A percentile compares a stretch with the other conserved stretches of the same genome.
Conservation (phyloP, 2,113 vertebrate species). For the Vimba vimba region DNA sequence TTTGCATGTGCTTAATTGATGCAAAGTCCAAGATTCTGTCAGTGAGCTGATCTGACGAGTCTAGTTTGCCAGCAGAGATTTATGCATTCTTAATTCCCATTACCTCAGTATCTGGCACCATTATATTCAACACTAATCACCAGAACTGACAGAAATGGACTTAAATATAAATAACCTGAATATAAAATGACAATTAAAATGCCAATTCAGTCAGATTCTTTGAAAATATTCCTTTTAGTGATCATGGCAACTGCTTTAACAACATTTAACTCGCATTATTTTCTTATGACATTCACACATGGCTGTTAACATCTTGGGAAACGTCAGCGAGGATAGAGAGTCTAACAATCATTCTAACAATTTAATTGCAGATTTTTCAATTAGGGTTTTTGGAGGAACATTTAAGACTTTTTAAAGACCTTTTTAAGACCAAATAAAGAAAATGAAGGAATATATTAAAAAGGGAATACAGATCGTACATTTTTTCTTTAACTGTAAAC, state of each 20-base stretch:
- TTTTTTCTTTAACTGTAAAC: too few species aligned
- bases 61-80: constrained; percentile 15
- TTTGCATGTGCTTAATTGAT: too few species aligned
- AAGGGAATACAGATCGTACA: too few species aligned
- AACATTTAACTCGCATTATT: background rate
- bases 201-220: background rate
- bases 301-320: background rate
- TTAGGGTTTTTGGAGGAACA: too few species aligned
- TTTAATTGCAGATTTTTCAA: background rate
- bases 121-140: background rate
- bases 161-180: background rate
- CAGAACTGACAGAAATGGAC: background rate
- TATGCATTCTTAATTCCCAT: constrained; percentile 16
- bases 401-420: too few species aligned
- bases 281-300: background rate
- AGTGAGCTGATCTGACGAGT: constrained; percentile 4
- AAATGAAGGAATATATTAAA: too few species aligned
- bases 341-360: background rate
- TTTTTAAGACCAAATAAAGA: background rate
- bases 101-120: constrained; percentile 25
- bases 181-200: background rate
- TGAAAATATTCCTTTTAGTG: background rate
- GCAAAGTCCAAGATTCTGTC: background rate
- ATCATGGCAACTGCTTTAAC: background rate
- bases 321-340: background rate